Percentiles rank a stretch among this genome's conserved stretches.
Evolutionary conservation across 2,888 invertebrate genomes (phyloP).

Genomic region (Nycteola revayana): DNA sequence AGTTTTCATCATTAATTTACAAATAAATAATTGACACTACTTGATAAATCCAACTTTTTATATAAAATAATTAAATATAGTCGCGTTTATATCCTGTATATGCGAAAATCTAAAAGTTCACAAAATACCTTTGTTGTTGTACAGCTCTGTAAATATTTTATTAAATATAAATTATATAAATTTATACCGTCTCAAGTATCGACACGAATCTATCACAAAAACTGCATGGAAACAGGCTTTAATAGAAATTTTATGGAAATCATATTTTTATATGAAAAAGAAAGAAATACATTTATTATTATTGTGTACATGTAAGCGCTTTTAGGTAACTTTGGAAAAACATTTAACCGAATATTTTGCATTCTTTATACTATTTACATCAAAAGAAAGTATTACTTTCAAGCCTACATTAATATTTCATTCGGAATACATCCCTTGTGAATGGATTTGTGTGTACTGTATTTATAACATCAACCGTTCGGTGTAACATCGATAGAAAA

Average conservation of each 20-base stretch:
- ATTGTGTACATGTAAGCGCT: constrained; percentile 46
- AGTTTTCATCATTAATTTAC: no score
- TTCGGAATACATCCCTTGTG: constrained; percentile 2
- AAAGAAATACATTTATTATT: constrained; percentile 36
- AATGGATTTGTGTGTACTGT: not conserved
- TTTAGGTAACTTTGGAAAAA: constrained; percentile 29
- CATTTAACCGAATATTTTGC: constrained; percentile 4
- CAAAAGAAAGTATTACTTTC: constrained; percentile 6
- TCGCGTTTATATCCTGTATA: no score
- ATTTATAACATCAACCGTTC: no score
- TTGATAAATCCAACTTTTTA: no score
- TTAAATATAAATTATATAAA: not conserved
- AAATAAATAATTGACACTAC: no score
- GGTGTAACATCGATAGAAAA: no score
- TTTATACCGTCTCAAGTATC: constrained; percentile 28
- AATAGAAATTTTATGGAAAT: constrained; percentile 53
- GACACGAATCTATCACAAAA: constrained; percentile 28
- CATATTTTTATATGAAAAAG: constrained; percentile 34
- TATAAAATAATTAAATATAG: no score
- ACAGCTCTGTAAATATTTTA: constrained; percentile 8
- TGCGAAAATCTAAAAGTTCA: no score
- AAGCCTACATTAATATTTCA: constrained; percentile 3
- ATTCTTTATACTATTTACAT: constrained; percentile 1
- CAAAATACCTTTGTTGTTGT: no score
- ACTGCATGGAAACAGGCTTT: constrained; percentile 71